These are phyloP conservation scores for Sebastes nivosus DNA, from an alignment of 2,797 vertebrate species.

Conservation along the genomic window DNA sequence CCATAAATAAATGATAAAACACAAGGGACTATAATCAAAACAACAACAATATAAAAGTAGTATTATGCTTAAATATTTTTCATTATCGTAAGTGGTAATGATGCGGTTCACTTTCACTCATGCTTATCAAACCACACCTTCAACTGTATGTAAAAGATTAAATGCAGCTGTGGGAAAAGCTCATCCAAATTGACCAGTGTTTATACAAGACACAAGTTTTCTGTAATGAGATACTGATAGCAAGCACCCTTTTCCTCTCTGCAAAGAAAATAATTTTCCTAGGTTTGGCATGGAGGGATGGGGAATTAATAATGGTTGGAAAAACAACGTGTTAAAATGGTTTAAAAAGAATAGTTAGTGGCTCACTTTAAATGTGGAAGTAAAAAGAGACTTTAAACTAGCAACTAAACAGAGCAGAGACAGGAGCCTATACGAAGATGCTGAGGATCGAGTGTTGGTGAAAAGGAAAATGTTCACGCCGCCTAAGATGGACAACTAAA, in stretches of 20 bases:
- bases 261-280: neutral
- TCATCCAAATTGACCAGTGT: neutral
- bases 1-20: neutral
- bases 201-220: neutral
- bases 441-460: neutral
- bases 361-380: neutral
- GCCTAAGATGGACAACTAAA: neutral
- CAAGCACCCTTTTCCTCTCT: neutral
- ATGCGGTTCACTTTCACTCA: neutral
- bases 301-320: neutral
- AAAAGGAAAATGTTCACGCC: neutral
- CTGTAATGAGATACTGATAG: neutral
- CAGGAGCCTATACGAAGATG: neutral
- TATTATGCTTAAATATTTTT: neutral
- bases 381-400: neutral
- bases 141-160: constrained; percentile 5
- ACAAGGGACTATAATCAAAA: neutral
- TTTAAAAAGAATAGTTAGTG: neutral
- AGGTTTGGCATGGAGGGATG: neutral
- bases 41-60: neutral
- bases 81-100: neutral
- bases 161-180: neutral
- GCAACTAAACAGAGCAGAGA: neutral
- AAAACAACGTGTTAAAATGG: neutral
- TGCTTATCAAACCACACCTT: constrained; percentile 17